Evolutionary conservation across 2,113 vertebrate genomes (phyloP).

Genomic region (Albula glossodonta): DNA sequence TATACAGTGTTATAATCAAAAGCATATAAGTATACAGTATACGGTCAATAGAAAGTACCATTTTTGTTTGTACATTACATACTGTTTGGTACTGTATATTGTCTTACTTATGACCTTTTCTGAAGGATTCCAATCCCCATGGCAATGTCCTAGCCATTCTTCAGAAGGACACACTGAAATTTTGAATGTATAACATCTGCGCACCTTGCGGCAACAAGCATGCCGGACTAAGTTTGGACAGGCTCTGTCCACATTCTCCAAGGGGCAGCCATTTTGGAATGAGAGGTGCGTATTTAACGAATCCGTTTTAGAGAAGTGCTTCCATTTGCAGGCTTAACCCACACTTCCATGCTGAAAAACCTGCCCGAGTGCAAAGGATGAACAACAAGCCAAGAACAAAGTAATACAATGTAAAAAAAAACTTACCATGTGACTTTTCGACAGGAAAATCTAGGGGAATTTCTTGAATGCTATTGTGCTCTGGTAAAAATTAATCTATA

Average conservation of each 20-base stretch:
- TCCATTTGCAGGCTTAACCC: constrained; percentile 73
- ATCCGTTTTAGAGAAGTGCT: constrained; percentile 34
- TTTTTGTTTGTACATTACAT: too few species aligned
- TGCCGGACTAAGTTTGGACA: constrained; percentile 73
- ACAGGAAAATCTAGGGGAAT: constrained; percentile 60
- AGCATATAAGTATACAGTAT: too few species aligned
- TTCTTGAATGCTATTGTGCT: constrained; percentile 35
- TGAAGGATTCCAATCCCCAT: constrained; percentile 2
- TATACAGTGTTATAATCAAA: too few species aligned
- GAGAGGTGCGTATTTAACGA: constrained; percentile 67
- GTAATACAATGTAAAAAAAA: constrained; percentile 69
- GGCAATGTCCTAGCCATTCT: constrained; percentile 1
- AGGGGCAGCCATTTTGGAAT: constrained; percentile 80
- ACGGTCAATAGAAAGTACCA: too few species aligned
- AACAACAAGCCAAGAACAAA: constrained; percentile 77
- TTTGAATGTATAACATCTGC: constrained; percentile 68
- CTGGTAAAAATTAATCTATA: too few species aligned
- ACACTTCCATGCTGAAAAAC: constrained; percentile 76
- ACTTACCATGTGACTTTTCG: constrained; percentile 63
- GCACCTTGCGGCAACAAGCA: constrained; percentile 72
- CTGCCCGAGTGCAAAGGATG: constrained; percentile 71
- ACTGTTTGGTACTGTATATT: not conserved
- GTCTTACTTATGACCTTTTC: not conserved
- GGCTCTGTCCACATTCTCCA: constrained; percentile 73
- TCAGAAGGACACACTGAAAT: constrained; percentile 10